These are phyloP conservation scores for Orthonychiurus folsomi DNA, from an alignment of 2,888 invertebrate species.

Conservation along the genomic window DNA sequence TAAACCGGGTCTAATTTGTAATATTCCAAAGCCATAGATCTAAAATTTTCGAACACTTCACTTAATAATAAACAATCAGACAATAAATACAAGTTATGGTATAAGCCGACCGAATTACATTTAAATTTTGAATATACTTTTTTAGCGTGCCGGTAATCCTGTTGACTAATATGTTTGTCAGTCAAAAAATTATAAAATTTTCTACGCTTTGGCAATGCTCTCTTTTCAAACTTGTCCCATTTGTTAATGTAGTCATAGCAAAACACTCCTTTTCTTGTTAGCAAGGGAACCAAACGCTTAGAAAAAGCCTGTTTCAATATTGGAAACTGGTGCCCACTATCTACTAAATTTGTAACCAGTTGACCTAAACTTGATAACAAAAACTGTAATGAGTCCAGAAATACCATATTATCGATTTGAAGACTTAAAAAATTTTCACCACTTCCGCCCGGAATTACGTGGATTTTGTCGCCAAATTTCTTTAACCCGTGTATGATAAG, in stretches of 20 bases:
- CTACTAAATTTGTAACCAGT: slow-evolving; percentile 13
- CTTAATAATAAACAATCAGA: slow-evolving; percentile 36
- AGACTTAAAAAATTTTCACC: slow-evolving; percentile 17
- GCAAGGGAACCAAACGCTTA: background rate
- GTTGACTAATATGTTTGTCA: slow-evolving; percentile 18
- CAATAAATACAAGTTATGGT: slow-evolving; percentile 37
- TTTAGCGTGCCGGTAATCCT: slow-evolving; percentile 36
- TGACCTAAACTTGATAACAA: slow-evolving; percentile 13
- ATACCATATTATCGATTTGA: slow-evolving; percentile 11
- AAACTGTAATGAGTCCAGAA: slow-evolving; percentile 22
- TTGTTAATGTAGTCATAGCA: slow-evolving; percentile 26
- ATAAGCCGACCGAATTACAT: slow-evolving; percentile 36
- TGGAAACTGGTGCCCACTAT: background rate
- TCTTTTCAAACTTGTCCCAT: slow-evolving; percentile 21
- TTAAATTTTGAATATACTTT: slow-evolving; percentile 33
- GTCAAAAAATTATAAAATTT: slow-evolving; percentile 22
- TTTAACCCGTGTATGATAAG: slow-evolving; percentile 14
- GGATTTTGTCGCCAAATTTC: slow-evolving; percentile 11
- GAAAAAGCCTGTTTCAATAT: slow-evolving; percentile 11
- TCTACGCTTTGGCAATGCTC: slow-evolving; percentile 14
- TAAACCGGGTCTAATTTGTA: slow-evolving; percentile 38
- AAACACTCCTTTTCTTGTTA: slow-evolving; percentile 25
- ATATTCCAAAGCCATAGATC: slow-evolving; percentile 25
- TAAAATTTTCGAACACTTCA: slow-evolving; percentile 40
- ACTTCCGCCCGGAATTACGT: slow-evolving; percentile 15